These are phyloP conservation scores for Nephrocerus scutellatus DNA, from an alignment of 2,888 invertebrate genomes.

Conservation along the genomic window DNA sequence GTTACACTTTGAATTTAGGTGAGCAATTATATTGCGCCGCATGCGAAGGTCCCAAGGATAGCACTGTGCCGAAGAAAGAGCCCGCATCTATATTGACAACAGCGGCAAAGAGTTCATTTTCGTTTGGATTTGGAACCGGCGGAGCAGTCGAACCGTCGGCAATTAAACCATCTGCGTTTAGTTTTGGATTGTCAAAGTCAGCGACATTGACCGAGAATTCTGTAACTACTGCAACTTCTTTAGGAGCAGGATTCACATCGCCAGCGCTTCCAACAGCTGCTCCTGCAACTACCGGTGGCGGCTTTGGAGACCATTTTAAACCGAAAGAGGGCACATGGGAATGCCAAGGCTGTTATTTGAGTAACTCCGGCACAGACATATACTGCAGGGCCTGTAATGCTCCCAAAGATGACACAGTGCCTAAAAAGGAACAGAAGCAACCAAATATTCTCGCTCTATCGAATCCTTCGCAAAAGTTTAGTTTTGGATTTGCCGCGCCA, in stretches of 20 bases:
- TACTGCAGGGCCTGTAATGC: slow-evolving; percentile 58
- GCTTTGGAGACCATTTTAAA: slow-evolving; percentile 60
- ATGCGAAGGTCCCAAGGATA: slow-evolving; percentile 53
- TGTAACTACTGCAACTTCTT: slow-evolving; percentile 26
- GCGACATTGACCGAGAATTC: too few relatives aligned
- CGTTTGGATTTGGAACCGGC: slow-evolving; percentile 32
- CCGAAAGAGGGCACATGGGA: slow-evolving; percentile 62
- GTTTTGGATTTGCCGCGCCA: slow-evolving; percentile 38
- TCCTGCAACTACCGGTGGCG: slow-evolving; percentile 25
- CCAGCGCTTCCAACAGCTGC: slow-evolving; percentile 12
- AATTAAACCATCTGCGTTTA: too few relatives aligned
- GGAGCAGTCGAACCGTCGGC: too few relatives aligned
- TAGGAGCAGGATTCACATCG: slow-evolving; percentile 14
- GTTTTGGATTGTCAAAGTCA: too few relatives aligned
- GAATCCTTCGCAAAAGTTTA: slow-evolving; percentile 35
- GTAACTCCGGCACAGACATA: slow-evolving; percentile 52
- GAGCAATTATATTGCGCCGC: slow-evolving; percentile 52
- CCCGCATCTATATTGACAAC: slow-evolving; percentile 16
- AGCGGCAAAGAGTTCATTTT: slow-evolving; percentile 29
- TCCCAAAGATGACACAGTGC: slow-evolving; percentile 52
- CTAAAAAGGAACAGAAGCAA: slow-evolving; percentile 40
- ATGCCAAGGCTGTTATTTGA: slow-evolving; percentile 61
- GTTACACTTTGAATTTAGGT: slow-evolving; percentile 59
- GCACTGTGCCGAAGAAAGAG: slow-evolving; percentile 31
- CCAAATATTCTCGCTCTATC: slow-evolving; percentile 26